These are phyloP conservation scores for Nansenia antarctica DNA, from an alignment of 2,113 vertebrate species.

Conservation along the genomic window DNA sequence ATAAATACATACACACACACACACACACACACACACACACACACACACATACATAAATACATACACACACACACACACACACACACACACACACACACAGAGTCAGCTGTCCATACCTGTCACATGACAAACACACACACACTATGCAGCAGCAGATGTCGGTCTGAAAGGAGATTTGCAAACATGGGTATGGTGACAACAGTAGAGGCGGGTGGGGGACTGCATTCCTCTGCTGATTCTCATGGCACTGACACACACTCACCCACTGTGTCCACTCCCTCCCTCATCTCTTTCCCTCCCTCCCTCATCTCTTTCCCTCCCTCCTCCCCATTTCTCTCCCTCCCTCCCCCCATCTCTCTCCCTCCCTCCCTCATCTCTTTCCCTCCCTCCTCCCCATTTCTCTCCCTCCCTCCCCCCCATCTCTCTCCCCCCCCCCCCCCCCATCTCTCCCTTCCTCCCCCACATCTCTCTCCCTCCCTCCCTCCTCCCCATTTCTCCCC, in stretches of 20 bases:
- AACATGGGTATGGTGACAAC: constrained; percentile 36
- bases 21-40: constrained; percentile 17
- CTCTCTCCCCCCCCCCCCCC: too few relatives aligned
- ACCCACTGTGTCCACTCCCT: not conserved
- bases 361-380: too few relatives aligned
- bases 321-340: too few relatives aligned
- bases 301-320: too few relatives aligned
- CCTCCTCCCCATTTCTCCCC: not conserved
- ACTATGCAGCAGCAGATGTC: constrained; percentile 34
- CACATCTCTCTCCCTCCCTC: not conserved
- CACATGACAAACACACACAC: constrained; percentile 38
- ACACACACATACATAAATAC: too few relatives aligned
- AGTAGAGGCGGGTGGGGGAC: constrained; percentile 22
- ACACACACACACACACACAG: constrained; percentile 3
- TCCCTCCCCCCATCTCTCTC: too few relatives aligned
- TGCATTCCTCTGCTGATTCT: constrained; percentile 33
- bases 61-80: too few relatives aligned
- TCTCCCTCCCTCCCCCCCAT: too few relatives aligned
- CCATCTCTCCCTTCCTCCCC: not conserved
- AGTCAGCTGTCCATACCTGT: constrained; percentile 57
- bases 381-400: too few relatives aligned
- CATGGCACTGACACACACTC: not conserved
- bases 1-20: too few relatives aligned
- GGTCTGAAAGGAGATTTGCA: constrained; percentile 44
- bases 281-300: not conserved